Percentiles rank a stretch among this genome's conserved stretches.
These are phyloP conservation scores for Drosophila recens DNA, from an alignment of 2,888 invertebrate species.

Conservation along the genomic window DNA sequence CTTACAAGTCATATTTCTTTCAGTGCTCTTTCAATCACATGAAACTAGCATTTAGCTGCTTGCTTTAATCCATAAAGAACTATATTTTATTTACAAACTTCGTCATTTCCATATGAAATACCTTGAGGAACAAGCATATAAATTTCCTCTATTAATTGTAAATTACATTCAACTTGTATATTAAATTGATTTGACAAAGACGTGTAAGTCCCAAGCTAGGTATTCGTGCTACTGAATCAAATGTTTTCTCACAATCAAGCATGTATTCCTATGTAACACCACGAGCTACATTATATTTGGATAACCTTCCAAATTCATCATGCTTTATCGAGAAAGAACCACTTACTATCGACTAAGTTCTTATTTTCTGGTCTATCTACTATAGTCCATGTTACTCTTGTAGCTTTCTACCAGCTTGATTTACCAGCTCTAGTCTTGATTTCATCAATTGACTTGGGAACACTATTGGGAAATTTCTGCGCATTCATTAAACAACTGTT, in stretches of 20 bases:
- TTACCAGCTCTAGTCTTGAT: background rate
- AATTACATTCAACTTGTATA: background rate
- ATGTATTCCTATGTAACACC: background rate
- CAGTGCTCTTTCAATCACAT: no score
- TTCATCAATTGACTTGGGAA: background rate
- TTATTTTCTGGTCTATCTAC: conserved; percentile 3
- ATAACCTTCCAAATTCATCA: background rate
- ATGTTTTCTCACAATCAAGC: background rate
- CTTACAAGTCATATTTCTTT: no score
- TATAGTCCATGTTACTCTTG: conserved; percentile 1
- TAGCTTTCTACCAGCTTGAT: background rate
- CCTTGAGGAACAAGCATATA: no score
- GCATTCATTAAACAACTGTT: conserved; percentile 2
- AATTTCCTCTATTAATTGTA: background rate
- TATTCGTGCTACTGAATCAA: background rate
- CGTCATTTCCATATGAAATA: no score
- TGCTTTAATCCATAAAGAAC: no score
- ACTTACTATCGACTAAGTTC: conserved; percentile 1
- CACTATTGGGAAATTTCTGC: background rate
- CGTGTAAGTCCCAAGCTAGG: background rate
- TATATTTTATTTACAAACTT: no score
- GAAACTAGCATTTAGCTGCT: no score
- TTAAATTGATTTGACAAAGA: conserved; percentile 4
- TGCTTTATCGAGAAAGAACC: conserved; percentile 4
- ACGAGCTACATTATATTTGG: conserved; percentile 2